Conservation (phyloP, 2,888 invertebrate genomes). For the Macaria liturata region DNA sequence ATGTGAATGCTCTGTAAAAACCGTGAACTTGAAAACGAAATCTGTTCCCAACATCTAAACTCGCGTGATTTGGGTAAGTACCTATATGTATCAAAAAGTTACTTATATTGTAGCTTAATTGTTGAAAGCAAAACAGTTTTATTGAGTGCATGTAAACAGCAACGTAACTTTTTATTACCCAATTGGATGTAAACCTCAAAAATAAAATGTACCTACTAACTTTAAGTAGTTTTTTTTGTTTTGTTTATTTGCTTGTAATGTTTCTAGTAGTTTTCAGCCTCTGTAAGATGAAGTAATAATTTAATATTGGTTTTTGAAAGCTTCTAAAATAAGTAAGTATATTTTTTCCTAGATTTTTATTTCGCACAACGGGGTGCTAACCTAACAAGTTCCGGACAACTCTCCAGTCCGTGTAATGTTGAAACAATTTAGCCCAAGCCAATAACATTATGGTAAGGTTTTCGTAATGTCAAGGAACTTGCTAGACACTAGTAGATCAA, state of each 20-base stretch:
- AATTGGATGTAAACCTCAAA: too few relatives aligned
- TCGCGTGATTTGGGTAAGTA: neutral
- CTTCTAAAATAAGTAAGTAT: neutral
- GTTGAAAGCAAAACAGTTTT: too few relatives aligned
- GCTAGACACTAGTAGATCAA: neutral
- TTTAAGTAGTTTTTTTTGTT: too few relatives aligned
- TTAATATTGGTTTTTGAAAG: too few relatives aligned
- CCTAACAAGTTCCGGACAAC: neutral
- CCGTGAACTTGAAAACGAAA: constrained; percentile 23
- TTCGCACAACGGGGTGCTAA: constrained; percentile 9
- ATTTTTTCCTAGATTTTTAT: constrained; percentile 11
- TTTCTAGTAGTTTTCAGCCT: too few relatives aligned
- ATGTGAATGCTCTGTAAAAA: constrained; percentile 17
- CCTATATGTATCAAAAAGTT: neutral
- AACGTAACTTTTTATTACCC: too few relatives aligned
- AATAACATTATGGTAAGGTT: neutral
- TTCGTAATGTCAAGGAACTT: constrained; percentile 4
- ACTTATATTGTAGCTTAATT: neutral
- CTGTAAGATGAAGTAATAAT: too few relatives aligned
- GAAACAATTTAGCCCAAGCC: too few relatives aligned
- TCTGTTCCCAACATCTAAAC: neutral
- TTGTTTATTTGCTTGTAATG: too few relatives aligned
- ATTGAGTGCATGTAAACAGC: too few relatives aligned
- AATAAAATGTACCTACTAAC: too few relatives aligned
- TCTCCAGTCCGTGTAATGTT: too few relatives aligned